Evolutionary conservation across 2,888 invertebrate genomes (phyloP).

Genomic region (Phasia obesa): DNA sequence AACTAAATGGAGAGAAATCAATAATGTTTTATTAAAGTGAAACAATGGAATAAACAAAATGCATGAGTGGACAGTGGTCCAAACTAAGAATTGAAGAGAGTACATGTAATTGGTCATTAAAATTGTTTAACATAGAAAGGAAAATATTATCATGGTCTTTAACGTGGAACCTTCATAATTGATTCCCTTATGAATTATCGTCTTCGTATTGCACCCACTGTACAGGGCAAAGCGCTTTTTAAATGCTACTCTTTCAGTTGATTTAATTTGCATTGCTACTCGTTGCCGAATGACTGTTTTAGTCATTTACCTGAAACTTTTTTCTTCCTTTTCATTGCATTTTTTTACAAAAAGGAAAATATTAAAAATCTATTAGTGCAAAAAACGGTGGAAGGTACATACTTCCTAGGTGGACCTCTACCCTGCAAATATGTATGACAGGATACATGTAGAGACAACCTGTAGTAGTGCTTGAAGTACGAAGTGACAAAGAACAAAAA

Average conservation of each 20-base stretch:
- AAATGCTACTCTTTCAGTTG: slow-evolving; percentile 13
- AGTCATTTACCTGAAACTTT: slow-evolving; percentile 28
- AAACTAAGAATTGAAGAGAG: no score
- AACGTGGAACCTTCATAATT: no score
- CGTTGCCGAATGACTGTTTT: slow-evolving; percentile 14
- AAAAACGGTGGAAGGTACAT: neutral
- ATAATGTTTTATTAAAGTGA: slow-evolving; percentile 30
- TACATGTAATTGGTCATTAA: no score
- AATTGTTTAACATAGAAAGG: no score
- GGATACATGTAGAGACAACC: no score
- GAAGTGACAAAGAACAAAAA: neutral
- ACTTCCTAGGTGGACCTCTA: no score
- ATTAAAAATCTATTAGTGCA: slow-evolving; percentile 51
- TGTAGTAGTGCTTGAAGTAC: no score
- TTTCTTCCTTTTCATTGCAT: slow-evolving; percentile 15
- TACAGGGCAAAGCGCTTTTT: neutral
- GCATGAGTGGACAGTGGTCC: neutral
- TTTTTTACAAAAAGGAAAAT: slow-evolving; percentile 26
- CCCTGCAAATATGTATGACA: no score
- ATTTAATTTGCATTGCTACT: slow-evolving; percentile 41
- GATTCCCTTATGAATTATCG: no score
- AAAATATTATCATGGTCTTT: no score
- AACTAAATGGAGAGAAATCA: slow-evolving; percentile 10
- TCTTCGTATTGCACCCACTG: no score
- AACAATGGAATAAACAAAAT: neutral